Base-by-base conservation (phyloP, 2,888 invertebrate species). In the Watsonalla binaria region DNA sequence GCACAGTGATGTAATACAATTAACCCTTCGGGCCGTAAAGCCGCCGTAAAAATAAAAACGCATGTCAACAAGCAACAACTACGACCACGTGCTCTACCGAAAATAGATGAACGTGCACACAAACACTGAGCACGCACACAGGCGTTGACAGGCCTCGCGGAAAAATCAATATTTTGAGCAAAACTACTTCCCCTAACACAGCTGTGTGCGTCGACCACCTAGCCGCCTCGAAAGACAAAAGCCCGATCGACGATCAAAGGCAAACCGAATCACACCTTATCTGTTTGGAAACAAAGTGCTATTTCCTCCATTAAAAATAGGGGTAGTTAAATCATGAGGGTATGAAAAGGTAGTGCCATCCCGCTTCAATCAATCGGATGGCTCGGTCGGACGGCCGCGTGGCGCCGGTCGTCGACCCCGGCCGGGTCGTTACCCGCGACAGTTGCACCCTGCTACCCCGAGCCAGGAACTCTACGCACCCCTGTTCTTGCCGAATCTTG, bases 131-230 rank as follows among this genome's bases (percentile, higher is more conserved):
- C 68, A 54, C 60, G 54, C 62, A 53, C 63, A 70, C 76, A 76
- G 77, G 78, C 76, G 76, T 76, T 78, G 77, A 76, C 80, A 70
- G 75, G 72, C 74, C 83, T 80, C 78, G 83, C 83, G 83, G 89
- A 89, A 90, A 90, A 90, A 90, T 90, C 90, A 90, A 90, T 90
- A 90, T 90, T 90, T 89, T 88, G 86, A 90, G 89, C 90, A 88
- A 89, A 90, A 88, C 87, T 87, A 85, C 88, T 89, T 90, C 90
- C 90, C 86, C 82, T 79, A 82, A 66, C 76, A 71, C 70, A 67
- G 63, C 61, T 81, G 89, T 89, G 88, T 88, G 89, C 72, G 80
- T 80, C 61, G 68, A 66, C 70, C 65, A 70, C 78, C 72, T 72
- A 68, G 63, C 55, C 54, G 53, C 52, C 42, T 60, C 60, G 48